Evolutionary conservation across 2,888 invertebrate species (phyloP).

Genomic region (Aquatica leii): DNA sequence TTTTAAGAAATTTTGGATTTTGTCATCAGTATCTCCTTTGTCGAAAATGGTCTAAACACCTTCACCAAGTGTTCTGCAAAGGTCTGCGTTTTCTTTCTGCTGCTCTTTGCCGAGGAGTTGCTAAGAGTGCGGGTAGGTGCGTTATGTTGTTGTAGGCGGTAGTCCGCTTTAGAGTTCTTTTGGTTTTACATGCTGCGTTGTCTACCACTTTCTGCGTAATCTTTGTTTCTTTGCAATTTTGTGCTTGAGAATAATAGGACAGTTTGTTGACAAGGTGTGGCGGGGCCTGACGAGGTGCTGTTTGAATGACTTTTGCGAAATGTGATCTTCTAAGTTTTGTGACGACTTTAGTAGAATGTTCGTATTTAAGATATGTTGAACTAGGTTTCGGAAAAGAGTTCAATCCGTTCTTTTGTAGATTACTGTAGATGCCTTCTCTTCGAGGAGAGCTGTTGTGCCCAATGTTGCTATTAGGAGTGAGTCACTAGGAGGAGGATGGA

Average conservation of each 20-base stretch:
- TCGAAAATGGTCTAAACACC: constrained; percentile 25
- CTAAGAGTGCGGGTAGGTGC: constrained; percentile 20
- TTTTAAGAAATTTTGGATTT: constrained; percentile 17
- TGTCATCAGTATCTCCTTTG: constrained; percentile 13
- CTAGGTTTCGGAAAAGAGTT: background rate
- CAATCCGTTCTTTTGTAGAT: background rate
- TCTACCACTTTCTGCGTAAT: background rate
- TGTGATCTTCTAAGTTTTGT: constrained; percentile 1
- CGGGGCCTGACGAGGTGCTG: background rate
- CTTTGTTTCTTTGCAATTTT: constrained; percentile 10
- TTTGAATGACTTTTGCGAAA: background rate
- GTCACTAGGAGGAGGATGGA: no score
- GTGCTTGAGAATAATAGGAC: constrained; percentile 1
- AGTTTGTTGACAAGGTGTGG: background rate
- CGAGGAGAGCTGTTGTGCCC: no score
- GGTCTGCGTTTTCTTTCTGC: constrained; percentile 38
- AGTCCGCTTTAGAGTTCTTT: background rate
- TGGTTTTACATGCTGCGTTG: background rate
- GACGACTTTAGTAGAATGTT: background rate
- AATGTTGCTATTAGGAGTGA: no score
- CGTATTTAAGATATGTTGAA: background rate
- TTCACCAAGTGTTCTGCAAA: constrained; percentile 20
- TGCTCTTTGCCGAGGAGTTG: constrained; percentile 25
- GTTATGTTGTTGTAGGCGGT: constrained; percentile 5
- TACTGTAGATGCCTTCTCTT: no score